These are phyloP conservation scores for Microcaecilia unicolor DNA, from an alignment of 2,797 vertebrate genomes.

Conservation along the genomic window DNA sequence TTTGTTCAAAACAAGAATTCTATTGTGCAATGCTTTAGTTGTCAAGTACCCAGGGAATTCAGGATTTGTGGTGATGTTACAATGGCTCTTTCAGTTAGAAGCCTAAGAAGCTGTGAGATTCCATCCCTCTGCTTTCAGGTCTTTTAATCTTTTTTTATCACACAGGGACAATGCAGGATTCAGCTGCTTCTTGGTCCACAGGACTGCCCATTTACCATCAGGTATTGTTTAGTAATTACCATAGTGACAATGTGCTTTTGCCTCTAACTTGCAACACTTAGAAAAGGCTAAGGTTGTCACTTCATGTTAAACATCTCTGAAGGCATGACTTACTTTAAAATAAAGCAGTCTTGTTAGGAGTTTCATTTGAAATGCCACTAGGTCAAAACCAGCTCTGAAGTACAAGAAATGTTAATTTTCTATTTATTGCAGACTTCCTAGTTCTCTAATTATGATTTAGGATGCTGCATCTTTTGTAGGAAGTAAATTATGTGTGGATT, in stretches of 20 bases:
- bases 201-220: conserved; percentile 47
- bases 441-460: conserved; percentile 13
- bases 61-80: conserved; percentile 73
- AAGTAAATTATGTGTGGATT: too few relatives aligned
- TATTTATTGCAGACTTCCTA: conserved; percentile 7
- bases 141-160: conserved; percentile 77
- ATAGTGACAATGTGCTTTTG: conserved; percentile 45
- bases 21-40: conserved; percentile 72
- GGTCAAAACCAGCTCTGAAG: conserved; percentile 33
- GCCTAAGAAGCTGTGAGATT: conserved; percentile 70
- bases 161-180: conserved; percentile 69
- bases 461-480: conserved; percentile 4
- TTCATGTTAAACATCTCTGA: conserved; percentile 33
- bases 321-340: conserved; percentile 35
- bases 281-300: conserved; percentile 37
- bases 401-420: conserved; percentile 9
- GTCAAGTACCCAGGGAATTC: conserved; percentile 75
- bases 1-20: conserved; percentile 82
- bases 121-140: conserved; percentile 67
- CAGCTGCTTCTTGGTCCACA: conserved; percentile 53
- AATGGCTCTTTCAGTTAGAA: conserved; percentile 71
- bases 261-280: conserved; percentile 16
- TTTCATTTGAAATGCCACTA: conserved; percentile 18
- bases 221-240: conserved; percentile 50
- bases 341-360: conserved; percentile 13